Evolutionary conservation across 92 coral and sea anemone species (phyloP).

Genomic region (Epizoanthus illoricatus): DNA sequence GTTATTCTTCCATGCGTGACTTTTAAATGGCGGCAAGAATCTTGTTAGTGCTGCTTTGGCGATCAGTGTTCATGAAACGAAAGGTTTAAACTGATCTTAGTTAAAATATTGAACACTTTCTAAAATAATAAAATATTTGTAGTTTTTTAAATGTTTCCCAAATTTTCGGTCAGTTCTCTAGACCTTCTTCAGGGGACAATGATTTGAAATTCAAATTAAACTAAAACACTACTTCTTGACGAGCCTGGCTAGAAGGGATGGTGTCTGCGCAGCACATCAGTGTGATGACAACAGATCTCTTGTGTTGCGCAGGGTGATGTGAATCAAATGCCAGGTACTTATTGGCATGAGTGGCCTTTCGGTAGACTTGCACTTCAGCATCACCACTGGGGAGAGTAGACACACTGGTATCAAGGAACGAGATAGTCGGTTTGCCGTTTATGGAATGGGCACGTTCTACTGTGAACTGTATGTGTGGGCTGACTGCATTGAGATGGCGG

Average conservation of each 20-base stretch:
- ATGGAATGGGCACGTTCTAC: neutral
- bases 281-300: neutral
- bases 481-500: constrained; percentile 25
- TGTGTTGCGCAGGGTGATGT: constrained; percentile 31
- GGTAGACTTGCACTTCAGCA: constrained; percentile 6
- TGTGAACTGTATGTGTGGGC: constrained; percentile 29
- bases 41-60: too few species aligned
- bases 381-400: neutral
- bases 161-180: too few species aligned
- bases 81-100: too few species aligned
- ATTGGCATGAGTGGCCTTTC: constrained; percentile 28
- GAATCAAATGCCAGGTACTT: constrained; percentile 37
- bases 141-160: too few species aligned
- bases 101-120: too few species aligned
- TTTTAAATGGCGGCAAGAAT: too few species aligned
- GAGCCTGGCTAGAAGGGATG: neutral
- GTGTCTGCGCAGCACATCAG: neutral
- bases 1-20: too few species aligned
- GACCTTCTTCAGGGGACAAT: too few species aligned
- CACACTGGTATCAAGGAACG: constrained; percentile 20
- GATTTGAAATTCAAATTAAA: too few species aligned
- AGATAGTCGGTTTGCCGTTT: constrained; percentile 12
- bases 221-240: too few species aligned
- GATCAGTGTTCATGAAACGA: too few species aligned
- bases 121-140: too few species aligned